phyloP scores from a whole-genome alignment of 2,888 invertebrate genomes.

The Synanthedon andrenaeformis region DNA sequence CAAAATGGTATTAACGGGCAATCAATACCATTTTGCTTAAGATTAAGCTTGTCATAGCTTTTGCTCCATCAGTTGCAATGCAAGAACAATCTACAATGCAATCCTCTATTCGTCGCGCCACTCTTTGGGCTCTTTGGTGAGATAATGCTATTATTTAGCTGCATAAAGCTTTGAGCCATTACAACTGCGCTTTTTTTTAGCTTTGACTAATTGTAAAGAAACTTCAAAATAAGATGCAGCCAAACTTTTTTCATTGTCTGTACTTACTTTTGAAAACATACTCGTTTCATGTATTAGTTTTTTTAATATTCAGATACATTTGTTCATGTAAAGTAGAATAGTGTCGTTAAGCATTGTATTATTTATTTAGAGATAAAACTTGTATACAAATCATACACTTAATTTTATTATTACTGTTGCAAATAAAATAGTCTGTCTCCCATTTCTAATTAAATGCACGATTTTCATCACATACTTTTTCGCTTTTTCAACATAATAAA shows the following conservation, averaged over 20 bases:
- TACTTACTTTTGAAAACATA: conserved; percentile 3
- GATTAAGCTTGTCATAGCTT: conserved; percentile 1
- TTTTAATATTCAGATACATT: conserved; percentile 1
- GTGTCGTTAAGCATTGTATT: conserved; percentile 2
- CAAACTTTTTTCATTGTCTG: conserved; percentile 1
- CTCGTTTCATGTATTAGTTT: conserved; percentile 3
- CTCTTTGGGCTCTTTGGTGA: neutral
- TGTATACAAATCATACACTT: conserved; percentile 1
- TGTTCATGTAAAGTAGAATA: conserved; percentile 1
- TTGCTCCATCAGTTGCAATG: conserved; percentile 1
- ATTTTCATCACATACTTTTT: conserved; percentile 1
- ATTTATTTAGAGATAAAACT: conserved; percentile 1
- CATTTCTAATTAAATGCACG: conserved; percentile 2
- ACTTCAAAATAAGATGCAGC: conserved; percentile 2
- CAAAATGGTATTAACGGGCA: neutral
- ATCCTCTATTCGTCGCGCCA: too few relatives aligned
- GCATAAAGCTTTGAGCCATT: conserved; percentile 3
- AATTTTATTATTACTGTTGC: conserved; percentile 1
- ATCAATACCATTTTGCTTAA: conserved; percentile 3
- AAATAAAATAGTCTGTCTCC: conserved; percentile 3
- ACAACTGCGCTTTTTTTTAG: conserved; percentile 1
- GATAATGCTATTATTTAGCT: conserved; percentile 1
- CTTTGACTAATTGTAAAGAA: too few relatives aligned
- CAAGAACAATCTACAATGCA: neutral
- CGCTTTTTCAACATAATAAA: neutral